phyloP scores from a whole-genome alignment of 2,888 invertebrate genomes.

The Endomychus coccineus region DNA sequence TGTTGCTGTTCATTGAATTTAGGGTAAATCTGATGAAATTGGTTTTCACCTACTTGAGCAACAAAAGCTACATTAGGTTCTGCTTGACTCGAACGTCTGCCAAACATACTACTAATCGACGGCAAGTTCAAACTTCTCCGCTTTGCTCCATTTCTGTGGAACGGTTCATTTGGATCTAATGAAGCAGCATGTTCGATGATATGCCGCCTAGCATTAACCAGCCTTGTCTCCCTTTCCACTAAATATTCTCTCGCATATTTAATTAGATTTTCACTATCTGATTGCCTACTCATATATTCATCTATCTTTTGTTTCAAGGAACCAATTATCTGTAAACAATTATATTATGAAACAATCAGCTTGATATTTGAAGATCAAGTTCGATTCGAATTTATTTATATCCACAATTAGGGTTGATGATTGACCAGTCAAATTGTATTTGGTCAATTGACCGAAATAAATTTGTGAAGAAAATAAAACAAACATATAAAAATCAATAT shows the following conservation, averaged over 20 bases:
- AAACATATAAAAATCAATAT: no score
- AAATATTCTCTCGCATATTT: slow-evolving; percentile 73
- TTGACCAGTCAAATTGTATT: no score
- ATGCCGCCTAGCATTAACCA: slow-evolving; percentile 62
- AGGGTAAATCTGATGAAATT: slow-evolving; percentile 34
- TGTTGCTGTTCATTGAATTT: slow-evolving; percentile 48
- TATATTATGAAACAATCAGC: no score
- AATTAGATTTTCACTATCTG: slow-evolving; percentile 57
- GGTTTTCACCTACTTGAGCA: slow-evolving; percentile 29
- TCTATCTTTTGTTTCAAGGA: slow-evolving; percentile 83
- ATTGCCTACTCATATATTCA: slow-evolving; percentile 57
- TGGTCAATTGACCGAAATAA: no score
- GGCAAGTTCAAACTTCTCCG: slow-evolving; percentile 69
- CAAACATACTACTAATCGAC: slow-evolving; percentile 57
- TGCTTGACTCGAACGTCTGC: slow-evolving; percentile 51
- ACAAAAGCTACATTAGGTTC: slow-evolving; percentile 32
- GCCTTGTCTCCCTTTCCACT: slow-evolving; percentile 68
- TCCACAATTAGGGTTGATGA: no score
- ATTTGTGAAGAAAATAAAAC: no score
- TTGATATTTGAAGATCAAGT: no score
- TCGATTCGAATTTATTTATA: no score
- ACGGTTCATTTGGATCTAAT: slow-evolving; percentile 42
- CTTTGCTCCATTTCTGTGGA: slow-evolving; percentile 61
- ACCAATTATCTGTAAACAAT: slow-evolving; percentile 56
- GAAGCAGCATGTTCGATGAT: slow-evolving; percentile 43